Evolutionary conservation across 92 coral and sea anemone genomes (phyloP), one percentile per base, ranked within the genome.

Genomic region (Isaurus tuberculatus): DNA sequence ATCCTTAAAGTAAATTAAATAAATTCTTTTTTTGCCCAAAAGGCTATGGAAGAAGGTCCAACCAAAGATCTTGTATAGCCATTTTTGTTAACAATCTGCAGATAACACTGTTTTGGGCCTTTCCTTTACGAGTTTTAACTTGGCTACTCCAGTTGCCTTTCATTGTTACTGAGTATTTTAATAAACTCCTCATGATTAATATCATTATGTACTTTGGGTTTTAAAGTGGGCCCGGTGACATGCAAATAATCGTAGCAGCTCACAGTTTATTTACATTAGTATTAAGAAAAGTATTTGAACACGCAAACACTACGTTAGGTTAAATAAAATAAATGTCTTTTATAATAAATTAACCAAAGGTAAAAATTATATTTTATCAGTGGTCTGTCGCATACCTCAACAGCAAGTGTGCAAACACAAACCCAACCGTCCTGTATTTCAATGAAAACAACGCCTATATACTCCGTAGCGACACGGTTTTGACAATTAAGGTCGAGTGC

Each of bases 381-480:
- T 40, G 11, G 46, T 40, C 9, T 40, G 46, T 40, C 8, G 43
- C 43, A 37, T 37, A 37, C 43, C n/a, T n/a, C n/a, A n/a, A 37
- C 10, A 40, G 46, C 0, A 6, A 40, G n/a, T 4, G 11, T 40
- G 46, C 46, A 40, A 40, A 40, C 19, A 27, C 33, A 65, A 65
- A 27, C 71, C 34, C 71, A 65, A n/a, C 36, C 71, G 33, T 65
- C 33, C 37, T 65, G 42, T 36, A 29, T 20, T 65, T 65, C 28
- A 65, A 65, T 65, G 46, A 40, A 65, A 65, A 65, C 71, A 65
- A 65, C 25, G 33, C 8, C 36, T 65, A 32, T 37, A 36, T 28
- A 32, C 70, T 33, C 33, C 27, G 71, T 65, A 29, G 71, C 28
- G 71, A n/a, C 5, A 22, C 33, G 10, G 36, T 30, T 32, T 64